Percentiles rank a stretch among this genome's conserved stretches.
phyloP scores from a whole-genome alignment of 2,888 invertebrate genomes.

The Orthonevra nobilis region DNA sequence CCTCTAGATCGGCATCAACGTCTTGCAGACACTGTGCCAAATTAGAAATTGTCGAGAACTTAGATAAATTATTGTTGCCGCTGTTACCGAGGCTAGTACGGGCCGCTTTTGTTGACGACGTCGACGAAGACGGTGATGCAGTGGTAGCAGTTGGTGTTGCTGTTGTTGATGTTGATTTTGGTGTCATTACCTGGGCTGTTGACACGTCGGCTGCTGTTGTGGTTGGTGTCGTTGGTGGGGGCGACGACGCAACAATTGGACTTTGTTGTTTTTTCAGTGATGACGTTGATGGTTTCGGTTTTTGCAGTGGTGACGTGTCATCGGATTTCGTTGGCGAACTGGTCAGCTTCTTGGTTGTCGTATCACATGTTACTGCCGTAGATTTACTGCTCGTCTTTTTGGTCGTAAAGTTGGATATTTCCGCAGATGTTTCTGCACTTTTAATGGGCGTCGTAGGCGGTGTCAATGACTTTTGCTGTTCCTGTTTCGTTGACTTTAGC shows the following conservation, averaged over 20 bases:
- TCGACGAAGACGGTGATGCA: constrained; percentile 73
- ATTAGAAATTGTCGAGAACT: constrained; percentile 80
- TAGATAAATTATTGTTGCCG: constrained; percentile 79
- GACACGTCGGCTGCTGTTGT: constrained; percentile 48
- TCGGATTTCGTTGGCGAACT: constrained; percentile 37
- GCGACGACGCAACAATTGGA: constrained; percentile 53
- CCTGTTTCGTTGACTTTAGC: constrained; percentile 69
- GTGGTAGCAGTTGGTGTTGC: constrained; percentile 46
- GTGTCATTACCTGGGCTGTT: constrained; percentile 73
- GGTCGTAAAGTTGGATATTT: constrained; percentile 52
- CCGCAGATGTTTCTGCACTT: constrained; percentile 64
- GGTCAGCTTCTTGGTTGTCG: constrained; percentile 32
- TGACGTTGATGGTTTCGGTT: constrained; percentile 46
- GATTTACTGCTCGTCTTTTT: constrained; percentile 26
- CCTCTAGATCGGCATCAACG: constrained; percentile 80
- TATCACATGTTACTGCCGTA: constrained; percentile 22
- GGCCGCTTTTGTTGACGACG: constrained; percentile 62
- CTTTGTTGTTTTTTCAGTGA: constrained; percentile 67
- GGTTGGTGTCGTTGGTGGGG: constrained; percentile 63
- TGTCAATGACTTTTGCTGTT: constrained; percentile 65
- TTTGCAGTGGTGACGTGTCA: constrained; percentile 35
- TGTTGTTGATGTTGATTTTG: constrained; percentile 70
- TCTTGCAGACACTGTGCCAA: constrained; percentile 80
- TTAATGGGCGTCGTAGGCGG: constrained; percentile 60
- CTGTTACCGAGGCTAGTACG: constrained; percentile 70